Evolutionary conservation across 2,113 vertebrate species (phyloP).

Genomic region (Aptenodytes patagonicus): DNA sequence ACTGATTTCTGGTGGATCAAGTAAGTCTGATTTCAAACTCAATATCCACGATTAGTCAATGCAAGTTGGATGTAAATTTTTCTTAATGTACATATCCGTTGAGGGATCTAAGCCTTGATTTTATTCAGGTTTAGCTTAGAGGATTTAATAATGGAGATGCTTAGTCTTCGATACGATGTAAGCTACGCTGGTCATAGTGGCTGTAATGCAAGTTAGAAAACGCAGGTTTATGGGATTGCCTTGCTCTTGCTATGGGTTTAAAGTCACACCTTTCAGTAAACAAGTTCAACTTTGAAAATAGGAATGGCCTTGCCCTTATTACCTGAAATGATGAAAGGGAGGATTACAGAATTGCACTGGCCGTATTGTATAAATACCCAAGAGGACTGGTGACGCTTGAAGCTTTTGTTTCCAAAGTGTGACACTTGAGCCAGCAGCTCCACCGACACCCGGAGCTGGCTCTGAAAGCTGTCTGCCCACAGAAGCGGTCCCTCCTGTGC

Average conservation of each 20-base stretch:
- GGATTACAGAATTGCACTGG: neutral
- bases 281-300: neutral
- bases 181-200: neutral
- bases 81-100: neutral
- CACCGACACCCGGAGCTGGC: neutral
- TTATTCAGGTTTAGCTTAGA: neutral
- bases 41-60: neutral
- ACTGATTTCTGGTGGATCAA: neutral
- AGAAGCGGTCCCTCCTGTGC: neutral
- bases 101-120: neutral
- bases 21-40: neutral
- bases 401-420: neutral
- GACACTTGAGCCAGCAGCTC: neutral
- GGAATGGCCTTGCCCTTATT: neutral
- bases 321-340: neutral
- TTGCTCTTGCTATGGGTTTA: neutral
- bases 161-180: neutral
- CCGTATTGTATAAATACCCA: neutral
- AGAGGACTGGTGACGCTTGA: neutral
- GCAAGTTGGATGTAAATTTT: neutral
- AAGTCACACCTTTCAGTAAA: neutral
- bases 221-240: fast-evolving
- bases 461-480: neutral
- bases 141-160: neutral
- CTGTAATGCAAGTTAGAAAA: neutral